These are phyloP conservation scores for Cataglyphis livida DNA, from an alignment of 2,888 invertebrate genomes.

Conservation along the genomic window DNA sequence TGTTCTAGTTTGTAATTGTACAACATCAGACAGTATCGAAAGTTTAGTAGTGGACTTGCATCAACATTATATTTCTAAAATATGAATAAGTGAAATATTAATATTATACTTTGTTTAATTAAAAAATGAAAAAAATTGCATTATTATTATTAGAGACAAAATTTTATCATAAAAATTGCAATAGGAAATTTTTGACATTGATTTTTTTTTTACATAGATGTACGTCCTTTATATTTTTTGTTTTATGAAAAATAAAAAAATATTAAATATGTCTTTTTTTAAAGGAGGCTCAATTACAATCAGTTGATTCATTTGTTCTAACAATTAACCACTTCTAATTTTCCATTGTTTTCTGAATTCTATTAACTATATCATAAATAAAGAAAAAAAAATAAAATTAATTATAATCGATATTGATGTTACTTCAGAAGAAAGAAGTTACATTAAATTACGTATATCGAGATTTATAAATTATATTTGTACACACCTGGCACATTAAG, in stretches of 20 bases:
- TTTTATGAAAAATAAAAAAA: neutral
- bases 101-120: neutral
- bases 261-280: neutral
- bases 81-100: conserved; percentile 3
- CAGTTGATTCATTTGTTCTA: neutral
- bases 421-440: neutral
- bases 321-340: neutral
- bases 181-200: neutral
- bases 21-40: conserved; percentile 25
- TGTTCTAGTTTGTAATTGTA: conserved; percentile 56
- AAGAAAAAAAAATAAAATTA: neutral
- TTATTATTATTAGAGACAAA: neutral
- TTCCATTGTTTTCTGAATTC: neutral
- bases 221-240: too few relatives aligned
- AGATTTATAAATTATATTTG: neutral
- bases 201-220: neutral
- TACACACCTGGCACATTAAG: neutral
- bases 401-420: neutral
- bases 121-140: neutral
- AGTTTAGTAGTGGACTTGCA: rapidly evolving
- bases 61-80: conserved; percentile 38
- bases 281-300: neutral
- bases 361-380: too few relatives aligned
- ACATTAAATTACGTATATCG: neutral
- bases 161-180: neutral